Evolutionary conservation across 2,888 invertebrate genomes (phyloP).

Genomic region (Atethmia centrago): DNA sequence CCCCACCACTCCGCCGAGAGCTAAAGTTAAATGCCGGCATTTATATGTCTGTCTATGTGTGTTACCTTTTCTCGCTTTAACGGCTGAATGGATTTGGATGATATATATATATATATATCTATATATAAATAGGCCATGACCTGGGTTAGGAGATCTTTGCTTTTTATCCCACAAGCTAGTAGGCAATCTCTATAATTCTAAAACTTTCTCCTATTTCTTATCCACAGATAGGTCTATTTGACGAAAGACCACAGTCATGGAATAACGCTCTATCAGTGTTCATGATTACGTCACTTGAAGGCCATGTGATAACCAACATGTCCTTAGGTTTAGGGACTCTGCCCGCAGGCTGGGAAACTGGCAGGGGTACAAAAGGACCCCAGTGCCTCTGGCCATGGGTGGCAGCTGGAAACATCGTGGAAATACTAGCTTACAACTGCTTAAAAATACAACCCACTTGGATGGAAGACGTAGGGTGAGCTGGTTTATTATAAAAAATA

Average conservation of each 20-base stretch:
- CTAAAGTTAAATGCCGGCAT: too few species aligned
- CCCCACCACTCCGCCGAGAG: too few species aligned
- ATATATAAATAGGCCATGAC: too few species aligned
- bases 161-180: too few species aligned
- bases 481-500: conserved; percentile 16
- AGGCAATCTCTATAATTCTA: neutral
- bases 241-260: conserved; percentile 82
- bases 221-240: conserved; percentile 85
- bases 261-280: conserved; percentile 80
- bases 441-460: conserved; percentile 95
- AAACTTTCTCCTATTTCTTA: conserved; percentile 23
- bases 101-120: too few species aligned
- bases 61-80: too few species aligned
- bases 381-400: conserved; percentile 93
- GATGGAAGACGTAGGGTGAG: conserved; percentile 93
- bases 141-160: too few species aligned
- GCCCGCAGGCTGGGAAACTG: conserved; percentile 91
- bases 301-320: conserved; percentile 88
- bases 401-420: conserved; percentile 90
- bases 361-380: conserved; percentile 82
- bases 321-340: conserved; percentile 89
- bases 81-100: too few species aligned
- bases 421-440: conserved; percentile 92
- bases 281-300: conserved; percentile 79
- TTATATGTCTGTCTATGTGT: too few species aligned